A percentile compares a stretch with the other conserved stretches of the same genome.
phyloP scores from a whole-genome alignment of 2,888 invertebrate genomes.

The Carcina quercana region DNA sequence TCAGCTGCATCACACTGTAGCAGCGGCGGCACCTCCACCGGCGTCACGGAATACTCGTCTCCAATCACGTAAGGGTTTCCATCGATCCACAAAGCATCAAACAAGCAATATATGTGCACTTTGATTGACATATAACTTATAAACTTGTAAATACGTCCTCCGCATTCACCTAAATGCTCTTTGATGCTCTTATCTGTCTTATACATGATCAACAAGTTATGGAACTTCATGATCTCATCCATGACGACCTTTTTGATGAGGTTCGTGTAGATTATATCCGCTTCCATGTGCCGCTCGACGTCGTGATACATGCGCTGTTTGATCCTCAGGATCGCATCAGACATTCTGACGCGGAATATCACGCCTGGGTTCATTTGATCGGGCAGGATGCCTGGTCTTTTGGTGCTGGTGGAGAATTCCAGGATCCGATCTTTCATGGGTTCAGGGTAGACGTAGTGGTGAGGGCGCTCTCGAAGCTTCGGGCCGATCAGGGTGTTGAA shows the following conservation, averaged over 20 bases:
- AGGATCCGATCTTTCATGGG: slow-evolving; percentile 55
- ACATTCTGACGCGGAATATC: slow-evolving; percentile 61
- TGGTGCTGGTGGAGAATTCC: slow-evolving; percentile 52
- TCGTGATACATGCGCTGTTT: slow-evolving; percentile 67
- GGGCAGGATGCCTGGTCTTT: slow-evolving; percentile 51
- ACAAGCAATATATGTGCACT: slow-evolving; percentile 63
- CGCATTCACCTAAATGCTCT: slow-evolving; percentile 63
- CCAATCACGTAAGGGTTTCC: slow-evolving; percentile 66
- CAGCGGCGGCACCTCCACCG: slow-evolving; percentile 60
- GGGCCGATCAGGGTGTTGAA: slow-evolving; percentile 51
- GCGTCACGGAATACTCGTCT: slow-evolving; percentile 62
- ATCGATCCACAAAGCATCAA: slow-evolving; percentile 64
- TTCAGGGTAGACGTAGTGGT: slow-evolving; percentile 62
- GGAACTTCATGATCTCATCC: slow-evolving; percentile 66
- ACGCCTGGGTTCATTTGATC: slow-evolving; percentile 67
- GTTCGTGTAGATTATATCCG: slow-evolving; percentile 64
- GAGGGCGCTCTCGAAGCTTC: slow-evolving; percentile 50
- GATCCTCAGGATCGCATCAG: slow-evolving; percentile 59
- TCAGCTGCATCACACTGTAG: slow-evolving; percentile 62
- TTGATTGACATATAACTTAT: slow-evolving; percentile 67
- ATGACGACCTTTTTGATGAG: slow-evolving; percentile 61
- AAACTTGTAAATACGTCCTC: slow-evolving; percentile 62
- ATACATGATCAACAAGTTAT: slow-evolving; percentile 58
- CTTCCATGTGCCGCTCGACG: slow-evolving; percentile 59
- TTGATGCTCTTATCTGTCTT: slow-evolving; percentile 63